Base-by-base conservation (phyloP, 92 coral and sea anemone genomes). In the Virgularia gustaviana region DNA sequence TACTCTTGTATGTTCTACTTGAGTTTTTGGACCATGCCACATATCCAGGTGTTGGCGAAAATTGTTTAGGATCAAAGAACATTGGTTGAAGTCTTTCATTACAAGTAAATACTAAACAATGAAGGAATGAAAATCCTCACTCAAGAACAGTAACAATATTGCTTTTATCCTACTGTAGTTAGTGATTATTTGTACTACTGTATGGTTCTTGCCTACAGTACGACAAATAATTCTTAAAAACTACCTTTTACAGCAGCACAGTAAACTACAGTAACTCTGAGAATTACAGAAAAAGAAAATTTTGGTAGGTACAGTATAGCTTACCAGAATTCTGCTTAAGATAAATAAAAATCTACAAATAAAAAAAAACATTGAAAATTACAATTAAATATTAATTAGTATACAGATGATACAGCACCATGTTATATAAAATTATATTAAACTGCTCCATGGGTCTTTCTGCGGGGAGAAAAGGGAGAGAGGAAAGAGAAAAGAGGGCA, bases 261-360 rank as follows among this genome's bases (percentile, higher is more conserved):
- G n/a, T n/a, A n/a, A n/a, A n/a, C n/a, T n/a, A n/a, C n/a, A n/a
- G n/a, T n/a, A n/a, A n/a, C n/a, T n/a, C n/a, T n/a, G n/a, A n/a
- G n/a, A n/a, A n/a, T n/a, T n/a, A n/a, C n/a, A n/a, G n/a, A n/a
- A n/a, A n/a, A n/a, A n/a, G n/a, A n/a, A n/a, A n/a, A n/a, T n/a
- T 27, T 12, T 10, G 13, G 11, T 11, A 64, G n/a, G 15, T 36
- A 64, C 16, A 2, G 59, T 2, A 15, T 25, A 9, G 75, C 16
- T 57, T 79, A 91, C 96, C 91, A 86, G 55, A 70, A 90, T 88
- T 83, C 87, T 79, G 71, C 96, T 92, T n/a, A 92, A 65, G 0
- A 90, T 75, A 79, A 89, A 92, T 62, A 92, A 70, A 72, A 92
- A 89, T 75, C 97, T 91, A 73, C 30, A 64, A 83, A 42, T 23